A percentile compares a stretch with the other conserved stretches of the same genome.
Evolutionary conservation across 1,140 invertebrate genomes (phyloP).

Genomic region (Apis mellifera): Amel_HAv3.1 CM009934.2:6301001-6301500

Average conservation of each 20-base stretch:
- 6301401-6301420: too few species aligned
- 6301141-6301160: background rate
- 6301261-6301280: background rate
- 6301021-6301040: background rate
- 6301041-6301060: background rate
- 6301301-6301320: conserved; percentile 3
- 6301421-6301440: too few species aligned
- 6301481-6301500: too few species aligned
- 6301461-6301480: too few species aligned
- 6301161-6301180: background rate
- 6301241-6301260: background rate
- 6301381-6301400: background rate
- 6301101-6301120: background rate
- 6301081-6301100: background rate
- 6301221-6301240: background rate
- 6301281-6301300: background rate
- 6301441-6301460: too few species aligned
- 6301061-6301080: background rate
- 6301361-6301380: background rate
- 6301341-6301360: background rate
- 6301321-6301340: too few species aligned
- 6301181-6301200: background rate
- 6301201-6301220: background rate
- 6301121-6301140: background rate
- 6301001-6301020: background rate